Percentiles rank a stretch among this genome's conserved stretches.
Conservation (phyloP, 2,797 vertebrate species). For the Protosalanx chinensis region DNA sequence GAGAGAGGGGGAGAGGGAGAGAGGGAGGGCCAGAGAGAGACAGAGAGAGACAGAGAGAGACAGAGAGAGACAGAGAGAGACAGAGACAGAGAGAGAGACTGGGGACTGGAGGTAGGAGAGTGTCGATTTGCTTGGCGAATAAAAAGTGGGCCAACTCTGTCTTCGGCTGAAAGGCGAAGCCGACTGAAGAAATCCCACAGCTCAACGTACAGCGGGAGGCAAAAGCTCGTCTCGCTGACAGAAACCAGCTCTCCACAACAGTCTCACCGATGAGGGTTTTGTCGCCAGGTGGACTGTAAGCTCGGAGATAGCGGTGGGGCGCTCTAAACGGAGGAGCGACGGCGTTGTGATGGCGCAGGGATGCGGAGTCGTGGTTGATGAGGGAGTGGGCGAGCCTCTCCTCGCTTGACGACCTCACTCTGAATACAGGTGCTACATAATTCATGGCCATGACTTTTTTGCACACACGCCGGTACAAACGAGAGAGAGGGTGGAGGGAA, state of each 20-base stretch:
- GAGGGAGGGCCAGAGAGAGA: background rate
- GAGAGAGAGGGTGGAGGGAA: conserved; percentile 12
- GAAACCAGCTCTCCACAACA: too few species aligned
- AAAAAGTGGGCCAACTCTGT: conserved; percentile 40
- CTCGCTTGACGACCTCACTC: background rate
- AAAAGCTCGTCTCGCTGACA: too few species aligned
- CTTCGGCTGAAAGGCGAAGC: too few species aligned
- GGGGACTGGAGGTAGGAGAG: conserved; percentile 45
- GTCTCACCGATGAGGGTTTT: too few species aligned
- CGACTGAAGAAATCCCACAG: too few species aligned
- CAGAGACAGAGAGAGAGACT: conserved; percentile 27
- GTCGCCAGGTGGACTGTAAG: too few species aligned
- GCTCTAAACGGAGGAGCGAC: too few species aligned
- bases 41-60: conserved; percentile 19
- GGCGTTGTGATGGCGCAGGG: background rate
- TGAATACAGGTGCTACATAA: conserved; percentile 62
- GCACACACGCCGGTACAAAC: conserved; percentile 20
- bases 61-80: conserved; percentile 10
- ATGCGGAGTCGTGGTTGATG: background rate
- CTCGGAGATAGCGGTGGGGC: too few species aligned
- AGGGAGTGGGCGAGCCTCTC: background rate
- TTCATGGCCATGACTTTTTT: conserved; percentile 64
- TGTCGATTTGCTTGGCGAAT: conserved; percentile 39
- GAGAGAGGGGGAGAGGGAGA: too few species aligned
- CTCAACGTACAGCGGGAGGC: too few species aligned